Base-by-base conservation (phyloP, 1,140 invertebrate genomes). In the Marisa cornuarietis region DNA sequence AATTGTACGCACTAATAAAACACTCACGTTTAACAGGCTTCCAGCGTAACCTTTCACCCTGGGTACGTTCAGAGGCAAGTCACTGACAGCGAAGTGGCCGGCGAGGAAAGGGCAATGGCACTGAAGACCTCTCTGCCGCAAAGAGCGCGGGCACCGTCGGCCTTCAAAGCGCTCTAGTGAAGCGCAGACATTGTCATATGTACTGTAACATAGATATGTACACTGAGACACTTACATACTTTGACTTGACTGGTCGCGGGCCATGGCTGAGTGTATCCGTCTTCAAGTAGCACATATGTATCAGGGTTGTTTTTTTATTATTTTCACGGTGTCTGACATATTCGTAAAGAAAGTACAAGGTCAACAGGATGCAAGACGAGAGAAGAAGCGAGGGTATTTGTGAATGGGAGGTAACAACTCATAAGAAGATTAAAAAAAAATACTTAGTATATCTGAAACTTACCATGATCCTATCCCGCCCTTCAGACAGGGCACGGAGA, bases 381-480 rank as follows among this genome's bases (percentile, higher is more conserved):
- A 49, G 71, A 52, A 24, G 31, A 49, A 42, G 31, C 20, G 13
- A 10, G 71, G 42, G 13, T 31, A 24, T 9, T 9, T 8, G 24
- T 10, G 71, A 24, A 72, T 8, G 31, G 66, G 31, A 73, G n/a
- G 71, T 24, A 31, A n/a, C n/a, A 8, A n/a, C n/a, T 51, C 24
- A 11, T 73, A n/a, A 8, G 13, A 24, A n/a, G n/a, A 31, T 13
- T 5, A 11, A 26, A 31, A 24, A 3, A n/a, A 42, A 73, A 14
- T 14, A 24, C 54, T 58, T 18, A 11, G 54, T 9, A n/a, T 0
- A 42, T 31, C 22, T n/a, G 54, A 26, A 11, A 84, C 85, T 86
- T 81, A 88, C 87, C 87, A 88, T 14, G 87, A 87, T 63, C 87
- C 87, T 62, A 87, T 79, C 42, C 82, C 77, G 26, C 79, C 79